Evolutionary conservation across 2,113 vertebrate species (phyloP).

Genomic region (Passerina amoena): DNA sequence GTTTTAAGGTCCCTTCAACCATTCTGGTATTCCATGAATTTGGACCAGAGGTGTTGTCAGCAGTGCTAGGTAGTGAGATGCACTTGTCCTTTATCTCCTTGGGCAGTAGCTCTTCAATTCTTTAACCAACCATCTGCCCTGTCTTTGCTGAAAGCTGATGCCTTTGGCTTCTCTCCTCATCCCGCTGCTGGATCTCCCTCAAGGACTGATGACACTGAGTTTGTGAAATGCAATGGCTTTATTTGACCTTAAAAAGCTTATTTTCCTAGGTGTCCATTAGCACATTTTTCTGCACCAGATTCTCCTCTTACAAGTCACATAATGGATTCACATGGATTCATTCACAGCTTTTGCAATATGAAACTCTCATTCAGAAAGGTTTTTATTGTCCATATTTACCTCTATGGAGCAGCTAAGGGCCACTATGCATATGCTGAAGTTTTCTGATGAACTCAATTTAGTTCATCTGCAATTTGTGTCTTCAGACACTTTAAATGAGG

Average conservation of each 20-base stretch:
- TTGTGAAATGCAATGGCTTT: neutral
- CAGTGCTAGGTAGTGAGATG: neutral
- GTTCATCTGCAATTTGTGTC: neutral
- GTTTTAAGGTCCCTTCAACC: neutral
- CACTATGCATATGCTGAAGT: neutral
- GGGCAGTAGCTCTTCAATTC: neutral
- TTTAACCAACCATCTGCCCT: neutral
- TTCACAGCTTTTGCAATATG: neutral
- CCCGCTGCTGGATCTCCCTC: neutral
- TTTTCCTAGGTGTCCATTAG: neutral
- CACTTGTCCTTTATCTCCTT: neutral
- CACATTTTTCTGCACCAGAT: neutral
- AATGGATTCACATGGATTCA: neutral
- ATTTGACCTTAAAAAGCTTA: neutral
- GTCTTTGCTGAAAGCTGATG: neutral
- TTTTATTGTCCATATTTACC: neutral
- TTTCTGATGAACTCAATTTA: neutral
- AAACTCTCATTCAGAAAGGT: neutral
- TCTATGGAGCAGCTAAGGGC: neutral
- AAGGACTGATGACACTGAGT: neutral
- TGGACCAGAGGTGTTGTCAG: neutral
- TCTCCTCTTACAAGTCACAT: neutral
- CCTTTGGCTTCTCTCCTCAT: neutral
- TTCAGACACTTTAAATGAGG: neutral
- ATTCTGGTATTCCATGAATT: neutral